Evolutionary conservation across 2,888 invertebrate genomes (phyloP).

Genomic region (Lasioglossum villosulum): DNA sequence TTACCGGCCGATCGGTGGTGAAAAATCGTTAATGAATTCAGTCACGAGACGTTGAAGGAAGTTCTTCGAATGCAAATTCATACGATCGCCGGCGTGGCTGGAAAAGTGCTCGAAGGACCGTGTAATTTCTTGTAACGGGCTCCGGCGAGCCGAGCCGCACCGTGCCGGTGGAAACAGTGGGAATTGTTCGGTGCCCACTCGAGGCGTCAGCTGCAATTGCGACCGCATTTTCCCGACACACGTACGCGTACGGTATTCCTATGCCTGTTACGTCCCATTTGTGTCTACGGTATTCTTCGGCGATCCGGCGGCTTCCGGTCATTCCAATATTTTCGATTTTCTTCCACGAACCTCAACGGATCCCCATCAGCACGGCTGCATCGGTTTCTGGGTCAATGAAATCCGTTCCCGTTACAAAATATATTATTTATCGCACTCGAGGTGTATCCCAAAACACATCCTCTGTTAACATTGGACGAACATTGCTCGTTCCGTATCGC

Average conservation of each 20-base stretch:
- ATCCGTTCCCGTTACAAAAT: neutral
- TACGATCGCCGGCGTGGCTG: neutral
- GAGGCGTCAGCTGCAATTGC: conserved; percentile 65
- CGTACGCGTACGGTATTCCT: conserved; percentile 73
- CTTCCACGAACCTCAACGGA: neutral
- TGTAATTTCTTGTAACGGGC: conserved; percentile 45
- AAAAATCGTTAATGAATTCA: neutral
- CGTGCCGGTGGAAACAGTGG: conserved; percentile 46
- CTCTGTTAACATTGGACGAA: neutral
- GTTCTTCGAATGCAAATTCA: conserved; percentile 7
- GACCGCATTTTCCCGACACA: conserved; percentile 74
- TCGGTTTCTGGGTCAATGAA: neutral
- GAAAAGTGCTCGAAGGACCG: neutral
- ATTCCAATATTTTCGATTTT: conserved; percentile 16
- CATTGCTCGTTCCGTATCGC: neutral
- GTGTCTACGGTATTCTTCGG: conserved; percentile 3
- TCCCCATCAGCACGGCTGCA: neutral
- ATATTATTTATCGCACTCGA: neutral
- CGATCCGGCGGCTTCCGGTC: conserved; percentile 14
- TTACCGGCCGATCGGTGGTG: neutral
- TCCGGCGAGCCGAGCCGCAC: neutral
- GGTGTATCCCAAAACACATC: neutral
- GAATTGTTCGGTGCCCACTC: conserved; percentile 55
- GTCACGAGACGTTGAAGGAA: neutral
- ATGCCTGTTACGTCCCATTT: conserved; percentile 52